Conservation (phyloP, 2,797 vertebrate species). For the Brachyrhaphis roseni region DNA sequence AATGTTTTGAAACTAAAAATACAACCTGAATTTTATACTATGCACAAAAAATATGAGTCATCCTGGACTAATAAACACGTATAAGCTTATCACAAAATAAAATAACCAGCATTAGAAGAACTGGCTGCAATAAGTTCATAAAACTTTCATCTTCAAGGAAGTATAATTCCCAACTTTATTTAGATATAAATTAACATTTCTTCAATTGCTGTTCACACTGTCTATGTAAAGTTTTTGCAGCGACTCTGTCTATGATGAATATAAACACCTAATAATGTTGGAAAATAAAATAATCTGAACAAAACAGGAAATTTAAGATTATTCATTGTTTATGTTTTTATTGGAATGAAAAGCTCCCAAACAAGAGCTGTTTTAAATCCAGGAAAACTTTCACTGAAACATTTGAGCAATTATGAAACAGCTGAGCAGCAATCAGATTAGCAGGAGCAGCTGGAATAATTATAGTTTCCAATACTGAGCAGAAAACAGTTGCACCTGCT, state of each 20-base stretch:
- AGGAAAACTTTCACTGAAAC: neutral
- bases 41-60: neutral
- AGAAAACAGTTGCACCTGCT: slow-evolving; percentile 28
- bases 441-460: slow-evolving; percentile 16
- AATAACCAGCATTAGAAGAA: neutral
- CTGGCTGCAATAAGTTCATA: neutral
- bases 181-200: neutral
- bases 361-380: neutral
- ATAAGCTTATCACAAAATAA: neutral
- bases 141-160: neutral
- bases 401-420: neutral
- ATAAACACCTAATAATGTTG: neutral
- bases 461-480: neutral
- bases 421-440: neutral
- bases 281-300: neutral
- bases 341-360: neutral
- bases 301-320: neutral
- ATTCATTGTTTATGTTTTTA: neutral
- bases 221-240: neutral
- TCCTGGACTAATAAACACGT: slow-evolving; percentile 2
- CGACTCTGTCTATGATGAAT: neutral
- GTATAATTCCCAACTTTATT: neutral
- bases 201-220: neutral
- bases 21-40: slow-evolving; percentile 16
- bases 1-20: neutral